Evolutionary conservation across 2,888 invertebrate species (phyloP), one percentile per base, ranked within the genome.

Genomic region (Coecobrya sp.): DNA sequence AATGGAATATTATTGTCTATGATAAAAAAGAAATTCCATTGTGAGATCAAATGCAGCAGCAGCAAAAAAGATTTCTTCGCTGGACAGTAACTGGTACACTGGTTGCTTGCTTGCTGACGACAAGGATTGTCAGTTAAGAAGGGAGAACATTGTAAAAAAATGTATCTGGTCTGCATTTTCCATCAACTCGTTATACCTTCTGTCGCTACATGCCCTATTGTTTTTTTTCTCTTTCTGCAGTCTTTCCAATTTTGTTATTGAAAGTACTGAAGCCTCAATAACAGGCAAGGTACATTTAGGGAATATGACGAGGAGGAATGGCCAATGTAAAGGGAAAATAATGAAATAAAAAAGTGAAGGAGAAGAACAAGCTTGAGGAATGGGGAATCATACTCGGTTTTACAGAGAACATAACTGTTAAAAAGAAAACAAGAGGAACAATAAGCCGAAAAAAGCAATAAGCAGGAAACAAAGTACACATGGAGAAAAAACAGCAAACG

Each of bases 141-240:
- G 36, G 2, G 62, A 25, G n/a, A 42, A 62, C 30, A 16, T n/a
- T 22, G 22, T 19, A 52, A 86, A 49, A n/a, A 81, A n/a, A 30
- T 27, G 62, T 49, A 65, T 82, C 68, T 89, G 68, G 89, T 81
- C 81, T 89, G 89, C 81, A 89, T 89, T 89, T 89, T 89, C 81
- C 81, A 89, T 89, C 82, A 89, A 68, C 68, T 89, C 82, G 68
- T 68, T 81, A 81, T 89, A 68, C 13, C 30, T 27, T 68, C 16
- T 62, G 79, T 89, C 81, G 88, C 82, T 82, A 82, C 68, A 45
- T 49, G 13, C 4, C 76, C 76, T 22, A 42, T 81, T 27, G 16
- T 81, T 81, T 55, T 76, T 42, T 45, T 22, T 45, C 22, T 30
- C 27, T 55, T 16, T 25, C 79, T 22, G 36, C 7, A 36, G 8